Base-by-base conservation (phyloP, 2,797 vertebrate genomes). In the Erethizon dorsatum region DNA sequence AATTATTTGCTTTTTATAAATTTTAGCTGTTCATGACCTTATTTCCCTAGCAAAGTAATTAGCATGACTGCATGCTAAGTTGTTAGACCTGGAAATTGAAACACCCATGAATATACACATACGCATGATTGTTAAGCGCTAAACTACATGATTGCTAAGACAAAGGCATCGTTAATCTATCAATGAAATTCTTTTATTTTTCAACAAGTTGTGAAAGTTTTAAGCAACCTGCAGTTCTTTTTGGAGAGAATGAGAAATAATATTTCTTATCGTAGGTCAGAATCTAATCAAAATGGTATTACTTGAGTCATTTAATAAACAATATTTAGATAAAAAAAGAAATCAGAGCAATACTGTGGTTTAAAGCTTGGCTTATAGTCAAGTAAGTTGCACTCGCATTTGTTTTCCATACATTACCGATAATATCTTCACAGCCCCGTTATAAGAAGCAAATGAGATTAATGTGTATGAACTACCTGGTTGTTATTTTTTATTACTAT, bases 371-470 rank as follows among this genome's bases (percentile, higher is more conserved):
- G 6, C 9, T 91, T 83, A 28, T 24, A 50, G 82, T 91, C 24
- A 50, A 22, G 54, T 41, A 52, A 28, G 6, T 33, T 83, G 14
- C 45, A 6, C 50, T 97, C 26, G 59, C 50, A 67, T 83, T 61
- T 93, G 7, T 7, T 59, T 94, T 88, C 11, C 3, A 94, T 13
- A 4, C 5, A 47, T 90, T 82, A 50, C 78, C 56, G 50, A 7
- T 87, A 85, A 75, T 54, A 11, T 22, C 2, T 88, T 90, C 5
- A 63, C 12, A 77, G 17, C 18, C 18, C 83, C 67, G 4, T 52
- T 83, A 67, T 83, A 75, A 47, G 69, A 91, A 41, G 1, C 89
- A 92, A 96, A 75, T 91, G 52, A 80, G 24, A 83, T 59, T 82
- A 92, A 77, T 90, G 14, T 37, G 9, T 79, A 37, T 89, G 47